A percentile compares a stretch with the other conserved stretches of the same genome.
phyloP scores from a whole-genome alignment of 35 echinoderm and acorn worm species.

The Heliocidaris tuberculata region DNA sequence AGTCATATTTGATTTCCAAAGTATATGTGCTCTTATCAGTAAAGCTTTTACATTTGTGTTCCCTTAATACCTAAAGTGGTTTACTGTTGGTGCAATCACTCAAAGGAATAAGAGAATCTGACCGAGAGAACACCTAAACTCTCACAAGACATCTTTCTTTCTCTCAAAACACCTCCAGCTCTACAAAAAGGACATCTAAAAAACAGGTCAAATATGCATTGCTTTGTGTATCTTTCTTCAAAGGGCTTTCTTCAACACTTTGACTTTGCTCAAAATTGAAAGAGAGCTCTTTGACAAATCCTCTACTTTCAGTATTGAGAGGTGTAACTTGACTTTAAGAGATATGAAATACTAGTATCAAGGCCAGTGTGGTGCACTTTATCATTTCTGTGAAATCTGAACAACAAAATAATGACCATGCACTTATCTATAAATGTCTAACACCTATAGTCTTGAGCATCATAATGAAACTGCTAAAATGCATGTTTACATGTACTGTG shows the following conservation, averaged over 20 bases:
- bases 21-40: background rate
- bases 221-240: conserved; percentile 11
- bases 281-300: background rate
- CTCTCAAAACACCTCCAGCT: background rate
- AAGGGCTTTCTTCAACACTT: background rate
- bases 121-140: background rate
- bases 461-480: too few relatives aligned
- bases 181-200: background rate
- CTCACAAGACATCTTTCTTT: background rate
- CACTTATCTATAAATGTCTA: too few relatives aligned
- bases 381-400: too few relatives aligned
- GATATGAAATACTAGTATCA: background rate
- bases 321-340: background rate
- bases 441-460: too few relatives aligned
- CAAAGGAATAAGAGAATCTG: background rate
- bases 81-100: background rate
- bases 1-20: background rate
- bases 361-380: too few relatives aligned
- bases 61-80: background rate
- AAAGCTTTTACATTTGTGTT: conserved; percentile 3
- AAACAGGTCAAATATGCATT: background rate
- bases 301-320: background rate
- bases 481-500: too few relatives aligned
- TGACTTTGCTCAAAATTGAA: conserved; percentile 13
- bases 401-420: too few relatives aligned